phyloP scores from a whole-genome alignment of 2,113 vertebrate genomes.

The Oophaga pumilio region DNA sequence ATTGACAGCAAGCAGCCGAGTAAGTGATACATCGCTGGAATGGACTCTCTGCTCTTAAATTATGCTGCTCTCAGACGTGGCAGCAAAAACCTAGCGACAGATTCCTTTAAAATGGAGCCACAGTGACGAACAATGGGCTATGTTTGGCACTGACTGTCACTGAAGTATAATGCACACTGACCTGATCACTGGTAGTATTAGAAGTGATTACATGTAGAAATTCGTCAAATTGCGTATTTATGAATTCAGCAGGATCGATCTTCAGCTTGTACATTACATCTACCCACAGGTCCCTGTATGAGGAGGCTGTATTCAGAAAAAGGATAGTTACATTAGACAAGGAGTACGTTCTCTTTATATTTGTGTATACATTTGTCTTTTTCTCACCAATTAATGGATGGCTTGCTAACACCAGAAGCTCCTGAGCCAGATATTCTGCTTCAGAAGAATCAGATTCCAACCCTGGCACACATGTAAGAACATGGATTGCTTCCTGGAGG shows the following conservation, averaged over 20 bases:
- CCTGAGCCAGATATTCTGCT: conserved; percentile 84
- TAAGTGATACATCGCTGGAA: too few relatives aligned
- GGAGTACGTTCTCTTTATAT: not conserved
- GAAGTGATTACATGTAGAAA: conserved; percentile 82
- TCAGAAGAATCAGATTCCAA: conserved; percentile 76
- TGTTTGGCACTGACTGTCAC: not conserved
- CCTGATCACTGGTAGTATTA: conserved; percentile 77
- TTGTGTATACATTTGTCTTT: conserved; percentile 65
- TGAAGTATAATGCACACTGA: conserved; percentile 59
- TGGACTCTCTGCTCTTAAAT: too few relatives aligned
- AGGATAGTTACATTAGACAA: conserved; percentile 10
- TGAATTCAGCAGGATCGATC: conserved; percentile 81
- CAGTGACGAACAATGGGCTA: too few relatives aligned
- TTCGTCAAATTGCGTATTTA: conserved; percentile 81
- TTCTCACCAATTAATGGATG: conserved; percentile 90
- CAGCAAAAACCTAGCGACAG: too few relatives aligned
- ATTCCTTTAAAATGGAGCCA: too few relatives aligned
- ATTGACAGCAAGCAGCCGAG: too few relatives aligned
- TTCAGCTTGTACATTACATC: conserved; percentile 86
- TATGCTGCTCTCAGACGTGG: too few relatives aligned
- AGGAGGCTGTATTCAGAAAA: conserved; percentile 69
- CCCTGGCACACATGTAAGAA: conserved; percentile 80
- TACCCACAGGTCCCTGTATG: conserved; percentile 83
- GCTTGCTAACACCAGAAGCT: conserved; percentile 84
- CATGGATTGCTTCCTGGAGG: conserved; percentile 82